phyloP scores from a whole-genome alignment of 2,113 vertebrate genomes.

The Hydrolagus affinis region DNA sequence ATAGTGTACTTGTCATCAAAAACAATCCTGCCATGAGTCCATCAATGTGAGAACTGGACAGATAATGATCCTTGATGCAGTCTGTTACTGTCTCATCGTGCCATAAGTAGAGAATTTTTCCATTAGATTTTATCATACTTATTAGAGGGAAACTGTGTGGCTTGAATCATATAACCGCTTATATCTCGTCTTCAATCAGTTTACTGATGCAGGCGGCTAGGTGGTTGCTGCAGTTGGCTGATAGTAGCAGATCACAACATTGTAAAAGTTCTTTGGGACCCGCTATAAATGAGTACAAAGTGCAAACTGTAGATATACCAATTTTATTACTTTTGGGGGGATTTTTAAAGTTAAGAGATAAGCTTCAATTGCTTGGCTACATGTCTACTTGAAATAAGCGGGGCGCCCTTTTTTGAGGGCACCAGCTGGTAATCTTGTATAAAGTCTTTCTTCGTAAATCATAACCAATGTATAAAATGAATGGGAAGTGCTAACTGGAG shows the following conservation, averaged over 20 bases:
- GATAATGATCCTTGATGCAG: slow-evolving; percentile 13
- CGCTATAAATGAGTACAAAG: background rate
- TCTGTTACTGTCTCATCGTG: slow-evolving; percentile 11
- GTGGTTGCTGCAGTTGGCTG: background rate
- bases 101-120: slow-evolving; percentile 13
- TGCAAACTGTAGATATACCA: too few species aligned
- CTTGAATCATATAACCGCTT: background rate
- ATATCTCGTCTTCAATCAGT: slow-evolving; percentile 10
- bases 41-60: background rate
- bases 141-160: background rate
- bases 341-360: background rate
- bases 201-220: background rate
- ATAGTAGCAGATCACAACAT: background rate
- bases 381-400: background rate
- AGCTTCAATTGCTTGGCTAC: background rate
- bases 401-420: background rate
- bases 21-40: slow-evolving; percentile 15
- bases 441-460: too few species aligned
- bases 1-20: background rate
- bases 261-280: background rate
- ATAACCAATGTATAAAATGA: too few species aligned
- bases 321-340: background rate
- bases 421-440: too few species aligned
- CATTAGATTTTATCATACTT: slow-evolving; percentile 12
- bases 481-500: too few species aligned